These are phyloP conservation scores for Morone saxatilis DNA, from an alignment of 2,113 vertebrate genomes.

Conservation along the genomic window DNA sequence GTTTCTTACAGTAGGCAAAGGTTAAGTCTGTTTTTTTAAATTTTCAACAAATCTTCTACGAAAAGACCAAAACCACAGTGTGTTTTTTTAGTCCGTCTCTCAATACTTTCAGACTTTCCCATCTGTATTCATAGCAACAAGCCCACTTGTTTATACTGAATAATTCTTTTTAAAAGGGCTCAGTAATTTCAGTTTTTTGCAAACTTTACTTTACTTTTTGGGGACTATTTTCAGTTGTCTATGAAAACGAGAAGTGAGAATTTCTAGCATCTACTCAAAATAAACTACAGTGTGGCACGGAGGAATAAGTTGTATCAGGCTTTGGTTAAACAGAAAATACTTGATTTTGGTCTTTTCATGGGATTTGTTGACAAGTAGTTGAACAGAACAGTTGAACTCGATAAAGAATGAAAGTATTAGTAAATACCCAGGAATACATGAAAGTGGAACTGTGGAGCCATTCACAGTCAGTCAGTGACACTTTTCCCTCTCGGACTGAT, in stretches of 20 bases:
- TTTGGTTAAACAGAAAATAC: neutral
- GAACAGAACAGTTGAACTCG: too few relatives aligned
- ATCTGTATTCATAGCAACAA: too few relatives aligned
- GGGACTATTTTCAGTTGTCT: too few relatives aligned
- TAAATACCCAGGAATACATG: neutral
- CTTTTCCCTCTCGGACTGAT: constrained; percentile 7
- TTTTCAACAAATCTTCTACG: neutral
- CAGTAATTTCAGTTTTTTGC: neutral
- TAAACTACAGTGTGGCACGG: too few relatives aligned
- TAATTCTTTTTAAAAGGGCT: neutral
- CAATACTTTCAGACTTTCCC: neutral
- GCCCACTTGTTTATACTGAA: neutral
- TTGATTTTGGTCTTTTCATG: neutral
- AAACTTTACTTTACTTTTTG: too few relatives aligned
- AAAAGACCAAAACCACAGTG: too few relatives aligned
- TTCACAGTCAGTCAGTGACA: neutral
- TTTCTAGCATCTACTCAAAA: neutral
- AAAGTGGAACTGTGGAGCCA: neutral
- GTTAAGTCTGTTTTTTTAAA: neutral
- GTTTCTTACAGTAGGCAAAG: neutral
- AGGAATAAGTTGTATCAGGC: neutral
- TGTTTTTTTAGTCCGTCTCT: neutral
- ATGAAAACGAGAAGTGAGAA: too few relatives aligned
- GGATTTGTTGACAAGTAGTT: neutral
- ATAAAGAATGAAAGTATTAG: neutral